Conservation (phyloP, 1,140 invertebrate genomes). For the Vollenhovia emeryi region DNA sequence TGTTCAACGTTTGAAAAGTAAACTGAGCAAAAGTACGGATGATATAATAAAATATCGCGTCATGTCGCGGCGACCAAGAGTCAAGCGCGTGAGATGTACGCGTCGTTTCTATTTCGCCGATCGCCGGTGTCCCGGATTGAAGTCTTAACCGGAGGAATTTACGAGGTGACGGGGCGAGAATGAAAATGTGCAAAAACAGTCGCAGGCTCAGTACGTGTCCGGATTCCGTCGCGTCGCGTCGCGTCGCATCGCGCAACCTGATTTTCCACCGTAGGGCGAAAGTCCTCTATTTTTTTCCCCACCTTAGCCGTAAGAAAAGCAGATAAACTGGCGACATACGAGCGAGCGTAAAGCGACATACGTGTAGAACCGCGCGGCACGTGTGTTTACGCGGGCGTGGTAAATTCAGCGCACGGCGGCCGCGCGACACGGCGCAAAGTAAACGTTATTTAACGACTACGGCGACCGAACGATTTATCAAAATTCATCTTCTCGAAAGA, state of each 20-base stretch:
- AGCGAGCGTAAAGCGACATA: slow-evolving; percentile 36
- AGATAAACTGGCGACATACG: slow-evolving; percentile 47
- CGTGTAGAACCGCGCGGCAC: background rate
- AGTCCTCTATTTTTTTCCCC: slow-evolving; percentile 30
- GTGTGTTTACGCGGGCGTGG: slow-evolving; percentile 50
- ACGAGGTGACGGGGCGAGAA: slow-evolving; percentile 36
- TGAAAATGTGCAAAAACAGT: slow-evolving; percentile 57
- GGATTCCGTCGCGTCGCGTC: slow-evolving; percentile 16
- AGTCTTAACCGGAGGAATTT: slow-evolving; percentile 22
- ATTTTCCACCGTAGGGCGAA: slow-evolving; percentile 20
- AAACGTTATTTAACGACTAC: slow-evolving; percentile 68
- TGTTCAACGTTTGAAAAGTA: background rate
- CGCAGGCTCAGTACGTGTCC: slow-evolving; percentile 24
- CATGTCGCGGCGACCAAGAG: background rate
- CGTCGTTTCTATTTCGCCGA: background rate
- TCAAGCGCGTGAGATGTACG: background rate
- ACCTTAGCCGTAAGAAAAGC: slow-evolving; percentile 49
- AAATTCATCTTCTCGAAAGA: slow-evolving; percentile 76
- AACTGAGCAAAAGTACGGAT: background rate
- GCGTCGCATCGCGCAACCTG: slow-evolving; percentile 33
- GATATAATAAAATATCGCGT: too few relatives aligned
- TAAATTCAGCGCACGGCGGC: slow-evolving; percentile 35
- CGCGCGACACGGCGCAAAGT: slow-evolving; percentile 48
- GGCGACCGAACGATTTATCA: slow-evolving; percentile 74
- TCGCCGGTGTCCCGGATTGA: slow-evolving; percentile 6